These are phyloP conservation scores for Ariolimax columbianus DNA, from an alignment of 2,888 invertebrate species.

Conservation along the genomic window DNA sequence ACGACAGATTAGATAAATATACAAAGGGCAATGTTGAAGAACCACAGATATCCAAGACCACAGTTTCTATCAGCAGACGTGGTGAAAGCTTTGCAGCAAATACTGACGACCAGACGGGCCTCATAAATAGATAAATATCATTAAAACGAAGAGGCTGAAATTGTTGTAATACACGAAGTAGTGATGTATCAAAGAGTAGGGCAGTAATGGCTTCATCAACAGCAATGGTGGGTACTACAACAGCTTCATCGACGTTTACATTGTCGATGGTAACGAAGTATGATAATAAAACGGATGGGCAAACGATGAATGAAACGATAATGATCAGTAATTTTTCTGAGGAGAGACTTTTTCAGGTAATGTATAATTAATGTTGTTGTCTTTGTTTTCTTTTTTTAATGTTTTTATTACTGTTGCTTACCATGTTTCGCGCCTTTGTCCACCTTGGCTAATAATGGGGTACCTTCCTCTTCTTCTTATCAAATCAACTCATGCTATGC, in stretches of 20 bases:
- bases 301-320: slow-evolving; percentile 1
- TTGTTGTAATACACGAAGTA: neutral
- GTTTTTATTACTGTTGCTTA: neutral
- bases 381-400: neutral
- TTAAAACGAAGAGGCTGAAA: neutral
- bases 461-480: too few relatives aligned
- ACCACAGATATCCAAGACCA: neutral
- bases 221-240: neutral
- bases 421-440: neutral
- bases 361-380: slow-evolving; percentile 9
- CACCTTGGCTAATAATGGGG: too few relatives aligned
- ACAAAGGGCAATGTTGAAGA: neutral
- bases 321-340: neutral
- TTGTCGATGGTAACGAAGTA: slow-evolving; percentile 2
- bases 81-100: too few relatives aligned
- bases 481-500: too few relatives aligned
- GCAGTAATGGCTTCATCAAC: neutral
- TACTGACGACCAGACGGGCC: too few relatives aligned
- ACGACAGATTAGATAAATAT: neutral
- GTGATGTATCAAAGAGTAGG: neutral
- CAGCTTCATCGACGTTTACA: neutral
- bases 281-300: neutral
- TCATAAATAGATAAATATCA: neutral
- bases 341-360: slow-evolving; percentile 28
- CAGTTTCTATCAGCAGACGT: neutral